phyloP scores from a whole-genome alignment of 2,888 invertebrate species.

The Eulithis testata region DNA sequence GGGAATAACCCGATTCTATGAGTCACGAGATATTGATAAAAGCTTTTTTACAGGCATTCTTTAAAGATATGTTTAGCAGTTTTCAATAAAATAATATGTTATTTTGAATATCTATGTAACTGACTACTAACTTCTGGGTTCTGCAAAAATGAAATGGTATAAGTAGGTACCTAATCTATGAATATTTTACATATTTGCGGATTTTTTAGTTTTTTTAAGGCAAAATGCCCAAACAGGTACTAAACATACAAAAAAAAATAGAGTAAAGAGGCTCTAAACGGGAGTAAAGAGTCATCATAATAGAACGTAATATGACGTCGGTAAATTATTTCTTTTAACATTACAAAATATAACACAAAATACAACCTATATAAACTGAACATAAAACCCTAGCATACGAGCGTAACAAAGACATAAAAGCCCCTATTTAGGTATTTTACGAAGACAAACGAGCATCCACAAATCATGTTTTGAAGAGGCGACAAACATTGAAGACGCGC shows the following conservation, averaged over 20 bases:
- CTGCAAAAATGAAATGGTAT: too few species aligned
- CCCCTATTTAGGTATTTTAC: slow-evolving; percentile 33
- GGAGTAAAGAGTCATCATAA: not conserved
- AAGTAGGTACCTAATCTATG: too few species aligned
- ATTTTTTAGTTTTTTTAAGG: too few species aligned
- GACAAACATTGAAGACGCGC: slow-evolving; percentile 34
- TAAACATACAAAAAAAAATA: too few species aligned
- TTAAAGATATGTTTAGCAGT: too few species aligned
- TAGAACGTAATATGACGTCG: not conserved
- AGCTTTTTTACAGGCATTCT: not conserved
- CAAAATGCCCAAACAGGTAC: too few species aligned
- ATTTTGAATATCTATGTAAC: too few species aligned
- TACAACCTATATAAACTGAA: slow-evolving; percentile 16
- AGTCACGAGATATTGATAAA: slow-evolving; percentile 3
- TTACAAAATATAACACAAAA: slow-evolving; percentile 6
- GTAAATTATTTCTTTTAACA: not conserved
- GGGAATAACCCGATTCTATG: not conserved
- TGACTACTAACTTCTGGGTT: too few species aligned
- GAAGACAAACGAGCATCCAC: slow-evolving; percentile 63
- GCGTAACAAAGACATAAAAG: slow-evolving; percentile 36
- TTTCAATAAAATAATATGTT: too few species aligned
- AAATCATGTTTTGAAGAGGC: slow-evolving; percentile 71
- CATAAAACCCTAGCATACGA: slow-evolving; percentile 20
- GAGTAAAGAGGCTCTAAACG: too few species aligned
- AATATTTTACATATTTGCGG: too few species aligned